Base-by-base conservation (phyloP, 2,797 vertebrate genomes). In the Siniperca obscura region DNA sequence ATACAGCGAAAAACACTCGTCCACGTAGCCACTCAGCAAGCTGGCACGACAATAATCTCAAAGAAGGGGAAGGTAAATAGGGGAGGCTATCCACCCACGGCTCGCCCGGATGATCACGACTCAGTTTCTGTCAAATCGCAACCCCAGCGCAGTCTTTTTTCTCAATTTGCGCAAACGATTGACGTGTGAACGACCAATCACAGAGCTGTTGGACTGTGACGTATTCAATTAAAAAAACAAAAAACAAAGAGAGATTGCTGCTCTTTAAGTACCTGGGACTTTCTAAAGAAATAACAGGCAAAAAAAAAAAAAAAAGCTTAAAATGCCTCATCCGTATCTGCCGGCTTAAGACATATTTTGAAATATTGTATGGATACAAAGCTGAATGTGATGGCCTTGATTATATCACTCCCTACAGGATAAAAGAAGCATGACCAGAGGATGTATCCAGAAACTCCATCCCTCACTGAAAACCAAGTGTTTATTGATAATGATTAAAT, bases 91-190 rank as follows among this genome's bases (percentile, higher is more conserved):
- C 93, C 93, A 85, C 94, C 94, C 93, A 94, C 94, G 86, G 76
- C 50, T 86, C 76, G 1, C 71, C 88, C 73, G 89, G 85, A 90
- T 83, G 91, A 94, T 95, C 94, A 95, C 95, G 94, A 95, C 93
- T 94, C 89, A 44, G 60, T 85, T 90, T 90, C 90, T 91, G 92
- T 92, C 91, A 90, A 89, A 91, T 89, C 75, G 81, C 79, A 57
- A 81, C 75, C 66, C 74, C 81, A 72, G 89, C 90, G 91, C 93
- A 92, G 85, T 80, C 80, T 90, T 87, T 91, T 93, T 86, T 92
- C 84, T 91, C 78, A 2, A 10, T 60, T 14, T 6, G 59, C 56
- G 70, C 13, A 0, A 3, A 9, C 85, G 91, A 95, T 85, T 93
- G 95, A 91, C 93, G 53, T 11, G 42, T 16, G 3, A 2, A 0